Evolutionary conservation across 2,888 invertebrate genomes (phyloP).

Genomic region (Pachydiplax longipennis): DNA sequence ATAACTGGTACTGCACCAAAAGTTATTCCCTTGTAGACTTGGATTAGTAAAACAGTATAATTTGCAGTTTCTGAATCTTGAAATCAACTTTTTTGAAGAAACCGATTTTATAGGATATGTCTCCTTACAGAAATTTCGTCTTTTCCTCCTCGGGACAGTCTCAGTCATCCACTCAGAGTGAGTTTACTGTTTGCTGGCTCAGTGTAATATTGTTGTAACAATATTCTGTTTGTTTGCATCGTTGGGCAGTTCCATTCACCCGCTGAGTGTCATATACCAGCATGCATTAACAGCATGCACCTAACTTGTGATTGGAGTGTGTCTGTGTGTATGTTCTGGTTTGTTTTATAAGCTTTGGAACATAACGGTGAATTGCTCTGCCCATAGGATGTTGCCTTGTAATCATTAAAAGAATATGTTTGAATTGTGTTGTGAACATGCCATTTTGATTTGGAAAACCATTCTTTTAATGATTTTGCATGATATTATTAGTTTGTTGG

Average conservation of each 20-base stretch:
- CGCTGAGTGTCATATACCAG: neutral
- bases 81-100: neutral
- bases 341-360: neutral
- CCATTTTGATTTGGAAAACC: neutral
- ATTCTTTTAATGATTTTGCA: constrained; percentile 38
- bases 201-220: constrained; percentile 9
- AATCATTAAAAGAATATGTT: constrained; percentile 30
- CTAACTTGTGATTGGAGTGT: neutral
- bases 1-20: too few relatives aligned
- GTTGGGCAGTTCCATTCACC: constrained; percentile 29
- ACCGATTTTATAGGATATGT: constrained; percentile 25
- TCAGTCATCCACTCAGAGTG: constrained; percentile 31
- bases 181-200: constrained; percentile 30
- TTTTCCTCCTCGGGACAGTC: constrained; percentile 37
- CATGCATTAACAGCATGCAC: neutral
- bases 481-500: constrained; percentile 22
- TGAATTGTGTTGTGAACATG: neutral
- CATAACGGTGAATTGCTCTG: constrained; percentile 4
- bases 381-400: constrained; percentile 10
- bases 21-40: neutral
- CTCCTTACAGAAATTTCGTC: constrained; percentile 41
- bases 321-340: constrained; percentile 17
- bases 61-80: neutral
- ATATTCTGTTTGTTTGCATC: constrained; percentile 9
- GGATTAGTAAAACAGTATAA: neutral